A percentile compares a stretch with the other conserved stretches of the same genome.
Evolutionary conservation across 2,888 invertebrate genomes (phyloP).

Genomic region (Drosophila meridiana): DNA sequence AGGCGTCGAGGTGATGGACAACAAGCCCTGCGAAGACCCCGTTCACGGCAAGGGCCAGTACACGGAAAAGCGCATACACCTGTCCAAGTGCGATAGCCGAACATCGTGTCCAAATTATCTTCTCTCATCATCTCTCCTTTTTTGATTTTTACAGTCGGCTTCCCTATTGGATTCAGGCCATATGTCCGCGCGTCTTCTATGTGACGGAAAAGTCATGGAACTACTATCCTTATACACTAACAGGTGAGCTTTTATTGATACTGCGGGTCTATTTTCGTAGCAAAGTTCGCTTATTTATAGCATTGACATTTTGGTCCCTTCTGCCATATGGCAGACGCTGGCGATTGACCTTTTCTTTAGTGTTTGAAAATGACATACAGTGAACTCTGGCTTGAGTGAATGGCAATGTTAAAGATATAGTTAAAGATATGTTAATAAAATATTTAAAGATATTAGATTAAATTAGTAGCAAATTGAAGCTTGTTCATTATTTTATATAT

Average conservation of each 20-base stretch:
- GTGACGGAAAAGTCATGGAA: slow-evolving; percentile 98
- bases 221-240: slow-evolving; percentile 95
- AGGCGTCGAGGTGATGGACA: slow-evolving; percentile 96
- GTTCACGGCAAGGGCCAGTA: slow-evolving; percentile 93
- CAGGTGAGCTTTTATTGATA: slow-evolving; percentile 86
- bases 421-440: too few species aligned
- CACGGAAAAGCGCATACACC: slow-evolving; percentile 95
- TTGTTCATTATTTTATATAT: neutral
- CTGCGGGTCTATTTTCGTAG: neutral
- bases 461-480: too few species aligned
- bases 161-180: slow-evolving; percentile 94
- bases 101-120: neutral
- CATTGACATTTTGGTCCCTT: neutral
- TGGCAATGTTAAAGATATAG: neutral
- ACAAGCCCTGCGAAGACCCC: slow-evolving; percentile 91
- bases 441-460: neutral
- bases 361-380: neutral
- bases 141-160: slow-evolving; percentile 87
- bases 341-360: slow-evolving; percentile 2
- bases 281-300: neutral
- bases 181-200: slow-evolving; percentile 96
- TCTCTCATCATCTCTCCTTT: neutral
- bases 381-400: neutral
- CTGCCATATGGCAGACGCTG: slow-evolving; percentile 48
- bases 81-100: slow-evolving; percentile 89